Evolutionary conservation across 2,113 vertebrate species (phyloP), one percentile per base, ranked within the genome.

Genomic region (Tragulus kanchil): DNA sequence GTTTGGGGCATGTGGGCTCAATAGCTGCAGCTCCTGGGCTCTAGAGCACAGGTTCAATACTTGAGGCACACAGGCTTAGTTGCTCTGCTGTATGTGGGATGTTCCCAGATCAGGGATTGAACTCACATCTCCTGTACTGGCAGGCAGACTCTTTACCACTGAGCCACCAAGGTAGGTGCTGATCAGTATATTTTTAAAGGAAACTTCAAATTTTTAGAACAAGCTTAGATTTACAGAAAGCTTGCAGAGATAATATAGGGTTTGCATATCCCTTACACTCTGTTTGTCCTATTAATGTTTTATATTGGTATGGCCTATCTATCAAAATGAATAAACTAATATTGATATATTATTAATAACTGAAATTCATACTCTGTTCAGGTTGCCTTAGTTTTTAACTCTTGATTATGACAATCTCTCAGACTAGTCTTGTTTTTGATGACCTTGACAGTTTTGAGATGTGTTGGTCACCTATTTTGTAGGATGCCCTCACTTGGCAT

Each of bases 1-100:
- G 7, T 19, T 25, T 21, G 25, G 69, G 67, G 3, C 17, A 3
- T 3, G 11, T 0, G 4, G 5, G 67, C 67, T 36, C n/a, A 2
- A n/a, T 16, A 69, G 65, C 65, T 19, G n/a, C 65, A 10, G 65
- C n/a, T 19, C 19, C 67, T 21, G 36, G 9, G 9, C 67, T 42
- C n/a, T 0, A 19, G 9, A 1, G 36, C 36, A 23, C 21, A 25
- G 36, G 42, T 21, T 3, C 69, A 25, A 14, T 1, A 45, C 10
- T 5, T 11, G 65, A 6, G 69, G 36, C 0, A 6, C 69, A 13
- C 1, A 1, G 36, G 42, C 69, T 73, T 45, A 13, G 42, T 13
- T 73, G 42, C 21, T 3, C 21, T 42, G 19, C 6, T 36, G 69
- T 14, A 73, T 6, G 12, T 45, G 69, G 69, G 69, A 73, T 73